Evolutionary conservation across 2,113 vertebrate species (phyloP).

Genomic region (Aythya baeri): DNA sequence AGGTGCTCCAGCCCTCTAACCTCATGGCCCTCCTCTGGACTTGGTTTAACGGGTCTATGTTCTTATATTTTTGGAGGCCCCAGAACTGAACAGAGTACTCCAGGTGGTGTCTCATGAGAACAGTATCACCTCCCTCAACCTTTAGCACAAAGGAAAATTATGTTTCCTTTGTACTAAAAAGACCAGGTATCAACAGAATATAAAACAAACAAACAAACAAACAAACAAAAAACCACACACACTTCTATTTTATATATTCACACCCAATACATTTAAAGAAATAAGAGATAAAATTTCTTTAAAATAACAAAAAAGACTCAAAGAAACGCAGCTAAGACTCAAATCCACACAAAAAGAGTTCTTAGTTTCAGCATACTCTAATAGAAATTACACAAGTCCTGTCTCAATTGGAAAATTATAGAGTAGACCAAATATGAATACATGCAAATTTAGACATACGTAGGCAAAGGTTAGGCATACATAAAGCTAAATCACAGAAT

Average conservation of each 20-base stretch:
- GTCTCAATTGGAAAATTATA: not conserved
- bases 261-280: not conserved
- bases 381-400: not conserved
- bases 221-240: not conserved
- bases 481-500: too few relatives aligned
- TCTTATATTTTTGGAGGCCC: too few relatives aligned
- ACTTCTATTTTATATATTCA: not conserved
- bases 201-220: not conserved
- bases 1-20: too few relatives aligned
- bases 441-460: too few relatives aligned
- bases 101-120: too few relatives aligned
- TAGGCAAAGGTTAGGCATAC: too few relatives aligned
- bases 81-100: too few relatives aligned
- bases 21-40: too few relatives aligned
- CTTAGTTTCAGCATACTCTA: not conserved
- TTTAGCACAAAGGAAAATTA: too few relatives aligned
- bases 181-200: not conserved
- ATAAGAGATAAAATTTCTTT: not conserved
- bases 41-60: too few relatives aligned
- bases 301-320: not conserved
- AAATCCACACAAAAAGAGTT: not conserved
- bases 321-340: fast-evolving
- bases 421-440: too few relatives aligned
- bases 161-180: not conserved
- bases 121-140: too few relatives aligned